phyloP scores from a whole-genome alignment of 2,113 vertebrate species.

The Labrus mixtus region DNA sequence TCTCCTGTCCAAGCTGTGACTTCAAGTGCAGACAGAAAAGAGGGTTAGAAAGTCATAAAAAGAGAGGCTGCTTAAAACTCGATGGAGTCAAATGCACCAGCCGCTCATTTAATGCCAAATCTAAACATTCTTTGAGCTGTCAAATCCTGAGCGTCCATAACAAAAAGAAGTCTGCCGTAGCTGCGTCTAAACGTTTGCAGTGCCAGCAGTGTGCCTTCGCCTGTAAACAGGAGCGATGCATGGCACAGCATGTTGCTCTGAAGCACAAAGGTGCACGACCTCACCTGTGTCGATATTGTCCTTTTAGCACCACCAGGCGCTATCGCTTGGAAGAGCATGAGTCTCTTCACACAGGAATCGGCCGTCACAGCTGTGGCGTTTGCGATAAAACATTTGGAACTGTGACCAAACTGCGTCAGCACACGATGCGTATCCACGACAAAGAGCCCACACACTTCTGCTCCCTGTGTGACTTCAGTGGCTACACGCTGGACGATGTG shows the following conservation, averaged over 20 bases:
- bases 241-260: constrained; percentile 87
- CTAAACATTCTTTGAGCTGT: constrained; percentile 79
- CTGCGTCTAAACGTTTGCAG: constrained; percentile 58
- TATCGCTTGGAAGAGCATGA: constrained; percentile 93
- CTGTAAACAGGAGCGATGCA: constrained; percentile 89
- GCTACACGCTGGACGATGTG: constrained; percentile 91
- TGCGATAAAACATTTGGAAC: constrained; percentile 92
- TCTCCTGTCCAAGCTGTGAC: constrained; percentile 87
- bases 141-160: constrained; percentile 67
- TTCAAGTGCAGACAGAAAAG: constrained; percentile 89
- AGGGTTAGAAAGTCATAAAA: constrained; percentile 86
- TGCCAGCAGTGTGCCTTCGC: constrained; percentile 85
- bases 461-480: constrained; percentile 89
- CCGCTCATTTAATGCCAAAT: constrained; percentile 48
- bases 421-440: constrained; percentile 91
- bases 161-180: constrained; percentile 38
- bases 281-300: constrained; percentile 87
- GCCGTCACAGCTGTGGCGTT: constrained; percentile 87
- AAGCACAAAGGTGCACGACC: constrained; percentile 89
- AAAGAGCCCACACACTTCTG: constrained; percentile 92
- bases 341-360: constrained; percentile 92
- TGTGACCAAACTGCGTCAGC: constrained; percentile 91
- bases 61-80: constrained; percentile 85
- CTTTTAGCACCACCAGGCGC: constrained; percentile 90
- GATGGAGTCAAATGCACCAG: constrained; percentile 74